Base-by-base conservation (phyloP, 2,888 invertebrate genomes). In the Scelioninae gen. 2 region DNA sequence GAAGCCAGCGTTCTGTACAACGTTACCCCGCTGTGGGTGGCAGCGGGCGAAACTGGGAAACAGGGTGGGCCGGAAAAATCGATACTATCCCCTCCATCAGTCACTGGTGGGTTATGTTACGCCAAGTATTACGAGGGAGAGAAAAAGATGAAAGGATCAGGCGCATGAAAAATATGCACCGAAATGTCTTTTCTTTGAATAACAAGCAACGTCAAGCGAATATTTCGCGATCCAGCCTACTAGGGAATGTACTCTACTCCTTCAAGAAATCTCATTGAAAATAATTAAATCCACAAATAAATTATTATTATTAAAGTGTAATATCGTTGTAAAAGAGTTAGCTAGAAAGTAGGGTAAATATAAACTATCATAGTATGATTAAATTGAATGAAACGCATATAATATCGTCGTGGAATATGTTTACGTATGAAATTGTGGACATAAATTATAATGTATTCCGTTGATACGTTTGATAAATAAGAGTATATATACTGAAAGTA, bases 61-160 rank as follows among this genome's bases (percentile, higher is more conserved):
- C 71, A 72, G 60, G 63, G 77, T 76, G 67, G 70, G 77, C 75
- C 72, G 65, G 55, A 37, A 70, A 79, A 83, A 84, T 84, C 84
- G 83, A 84, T 84, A 84, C 80, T 80, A 80, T 72, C 80, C 82
- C 82, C 81, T 80, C 77, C 73, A 77, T 77, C 74, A 79, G 15
- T 45, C 39, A 57, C 57, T 39, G 48, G 37, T 28, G 28, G 57
- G 48, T 52, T 52, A 37, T 13, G 64, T 45, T 50, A 58, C 39
- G 41, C 53, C 41, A 39, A 67, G 46, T 25, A 39, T 53, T 48
- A 33, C 48, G 50, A 41, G 64, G 64, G 52, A 52, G 50, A 53
- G 28, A 64, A 41, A 58, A 60, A 45, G 11, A 63, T 52, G 63
- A 63, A 52, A 60, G 60, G 41, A 46, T 55, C 46, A 46, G 35